Conservation (phyloP, 2,888 invertebrate genomes). For the Apamea anceps region DNA sequence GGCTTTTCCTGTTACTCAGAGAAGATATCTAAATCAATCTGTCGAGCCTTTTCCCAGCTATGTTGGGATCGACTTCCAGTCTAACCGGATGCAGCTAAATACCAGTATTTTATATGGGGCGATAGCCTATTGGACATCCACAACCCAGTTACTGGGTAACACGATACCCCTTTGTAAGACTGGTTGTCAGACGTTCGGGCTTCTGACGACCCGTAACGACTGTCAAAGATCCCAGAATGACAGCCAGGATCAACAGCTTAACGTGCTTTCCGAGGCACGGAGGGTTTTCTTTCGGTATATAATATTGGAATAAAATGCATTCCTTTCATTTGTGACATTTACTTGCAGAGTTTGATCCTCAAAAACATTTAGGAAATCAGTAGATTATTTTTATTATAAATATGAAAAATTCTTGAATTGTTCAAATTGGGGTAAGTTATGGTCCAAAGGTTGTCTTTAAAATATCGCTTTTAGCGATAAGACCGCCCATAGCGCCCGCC, state of each 20-base stretch:
- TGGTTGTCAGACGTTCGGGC: neutral
- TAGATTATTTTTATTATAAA: neutral
- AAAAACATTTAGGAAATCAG: neutral
- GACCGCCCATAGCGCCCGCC: no score
- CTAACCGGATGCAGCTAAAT: neutral
- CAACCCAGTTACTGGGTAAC: neutral
- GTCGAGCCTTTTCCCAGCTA: neutral
- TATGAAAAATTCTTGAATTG: no score
- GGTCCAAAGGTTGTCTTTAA: neutral
- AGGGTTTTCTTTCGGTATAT: neutral
- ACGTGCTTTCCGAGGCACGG: neutral
- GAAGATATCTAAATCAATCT: neutral
- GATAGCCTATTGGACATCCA: neutral
- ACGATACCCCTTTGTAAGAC: neutral
- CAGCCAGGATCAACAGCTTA: neutral
- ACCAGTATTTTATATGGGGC: neutral
- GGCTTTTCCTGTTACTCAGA: conserved; percentile 16
- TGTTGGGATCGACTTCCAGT: neutral
- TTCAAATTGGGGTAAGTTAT: no score
- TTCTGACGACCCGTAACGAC: no score
- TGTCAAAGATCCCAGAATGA: neutral
- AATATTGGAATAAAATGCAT: neutral
- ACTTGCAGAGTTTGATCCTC: neutral
- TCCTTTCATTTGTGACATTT: neutral
- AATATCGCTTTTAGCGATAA: neutral